Evolutionary conservation across 2,888 invertebrate genomes (phyloP), one percentile per base, ranked within the genome.

Genomic region (Synergus japonicus): DNA sequence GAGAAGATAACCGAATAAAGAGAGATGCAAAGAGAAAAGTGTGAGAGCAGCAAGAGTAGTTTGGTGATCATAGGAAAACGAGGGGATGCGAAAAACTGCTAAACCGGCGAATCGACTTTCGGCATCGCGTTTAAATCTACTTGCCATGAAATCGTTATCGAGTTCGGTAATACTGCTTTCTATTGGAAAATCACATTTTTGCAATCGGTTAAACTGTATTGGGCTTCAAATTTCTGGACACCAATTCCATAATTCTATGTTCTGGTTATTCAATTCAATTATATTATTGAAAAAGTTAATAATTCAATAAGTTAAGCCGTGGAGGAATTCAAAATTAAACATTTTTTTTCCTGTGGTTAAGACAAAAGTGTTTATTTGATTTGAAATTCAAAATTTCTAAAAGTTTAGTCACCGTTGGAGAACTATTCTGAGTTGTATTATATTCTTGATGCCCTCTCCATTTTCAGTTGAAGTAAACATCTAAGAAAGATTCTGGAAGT

Each of bases 401-500:
- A 29, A 29, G 29, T 29, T 29, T 29, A 29, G 29, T 29, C 29
- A 29, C 29, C 29, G 3, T 29, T 29, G 43, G n/a, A 43, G 10
- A 66, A 41, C 18, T 60, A 49, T 29, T 29, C 9, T 41, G 43
- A 73, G 63, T 79, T 69, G 29, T 86, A 88, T 78, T 88, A 88
- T 66, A 83, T 88, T 49, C 78, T 76, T 7, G 84, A 87, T n/a
- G 37, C 87, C 15, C 76, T 46, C 77, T 83, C 65, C 73, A 85
- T n/a, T 89, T 87, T 76, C 76, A 64, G 88, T 86, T 18, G 88
- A 86, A 5, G 79, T 85, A 18, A 83, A 84, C 46, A 46, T 67
- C 37, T 77, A 76, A 65, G 66, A 43, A 15, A 76, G 65, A 41
- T 43, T 78, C 2, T 73, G 41, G 12, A 81, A 82, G 73, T 29